phyloP scores from a whole-genome alignment of 92 coral and sea anemone genomes.

The Diadumene lineata region DNA sequence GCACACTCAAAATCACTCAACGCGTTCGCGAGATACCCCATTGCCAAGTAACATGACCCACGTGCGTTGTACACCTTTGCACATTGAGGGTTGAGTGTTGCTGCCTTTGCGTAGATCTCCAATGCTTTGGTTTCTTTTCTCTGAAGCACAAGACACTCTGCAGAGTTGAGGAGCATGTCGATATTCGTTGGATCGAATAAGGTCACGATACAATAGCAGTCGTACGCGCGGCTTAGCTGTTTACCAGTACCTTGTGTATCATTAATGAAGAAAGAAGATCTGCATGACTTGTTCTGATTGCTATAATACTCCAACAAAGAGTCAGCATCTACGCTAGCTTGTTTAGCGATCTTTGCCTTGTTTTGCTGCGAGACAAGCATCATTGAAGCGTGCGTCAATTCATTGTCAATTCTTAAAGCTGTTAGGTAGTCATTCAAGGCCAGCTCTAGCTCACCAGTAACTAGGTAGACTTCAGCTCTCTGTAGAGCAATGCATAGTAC shows the following conservation, averaged over 20 bases:
- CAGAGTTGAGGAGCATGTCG: constrained; percentile 77
- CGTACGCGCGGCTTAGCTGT: constrained; percentile 60
- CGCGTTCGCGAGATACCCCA: constrained; percentile 64
- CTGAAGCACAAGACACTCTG: constrained; percentile 78
- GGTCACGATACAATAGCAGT: constrained; percentile 65
- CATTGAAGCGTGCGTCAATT: constrained; percentile 50
- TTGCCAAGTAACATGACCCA: constrained; percentile 67
- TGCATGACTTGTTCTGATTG: constrained; percentile 48
- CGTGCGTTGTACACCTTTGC: constrained; percentile 71
- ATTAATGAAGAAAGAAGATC: constrained; percentile 57
- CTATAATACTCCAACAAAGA: constrained; percentile 58
- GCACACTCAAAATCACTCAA: constrained; percentile 73
- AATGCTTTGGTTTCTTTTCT: constrained; percentile 73
- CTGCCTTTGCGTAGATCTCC: constrained; percentile 38
- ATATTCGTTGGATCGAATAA: constrained; percentile 65
- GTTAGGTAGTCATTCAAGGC: constrained; percentile 65
- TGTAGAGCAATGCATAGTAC: constrained; percentile 45
- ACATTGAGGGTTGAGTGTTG: constrained; percentile 51
- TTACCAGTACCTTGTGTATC: constrained; percentile 44
- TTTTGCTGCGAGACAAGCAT: constrained; percentile 48
- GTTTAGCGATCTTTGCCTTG: constrained; percentile 33
- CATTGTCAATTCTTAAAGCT: constrained; percentile 57
- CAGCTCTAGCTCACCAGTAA: constrained; percentile 52
- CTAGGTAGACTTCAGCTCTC: constrained; percentile 67
- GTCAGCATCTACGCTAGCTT: constrained; percentile 55